A percentile compares a stretch with the other conserved stretches of the same genome.
Conservation (phyloP, 2,888 invertebrate species). For the Synanthedon andrenaeformis region DNA sequence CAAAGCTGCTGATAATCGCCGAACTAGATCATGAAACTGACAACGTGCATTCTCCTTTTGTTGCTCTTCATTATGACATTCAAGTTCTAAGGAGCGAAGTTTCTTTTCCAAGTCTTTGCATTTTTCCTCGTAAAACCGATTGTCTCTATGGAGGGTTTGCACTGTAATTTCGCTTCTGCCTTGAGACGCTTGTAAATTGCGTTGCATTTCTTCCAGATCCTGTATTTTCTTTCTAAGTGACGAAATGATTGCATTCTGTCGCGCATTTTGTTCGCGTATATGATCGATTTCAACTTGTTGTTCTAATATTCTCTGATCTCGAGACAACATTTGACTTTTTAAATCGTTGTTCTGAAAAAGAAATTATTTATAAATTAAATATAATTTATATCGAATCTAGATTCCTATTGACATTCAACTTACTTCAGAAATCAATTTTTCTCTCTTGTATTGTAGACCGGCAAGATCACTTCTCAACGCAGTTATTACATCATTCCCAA, state of each 20-base stretch:
- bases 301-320: conserved; percentile 79
- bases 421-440: conserved; percentile 82
- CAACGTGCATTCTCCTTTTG: conserved; percentile 78
- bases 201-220: conserved; percentile 83
- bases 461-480: conserved; percentile 86
- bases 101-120: conserved; percentile 82
- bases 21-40: conserved; percentile 78
- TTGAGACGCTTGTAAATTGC: conserved; percentile 72
- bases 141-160: conserved; percentile 81
- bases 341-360: conserved; percentile 74
- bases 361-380: background rate
- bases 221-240: conserved; percentile 84
- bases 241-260: conserved; percentile 83
- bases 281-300: conserved; percentile 85
- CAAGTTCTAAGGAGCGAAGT: conserved; percentile 78
- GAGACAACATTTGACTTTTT: conserved; percentile 76
- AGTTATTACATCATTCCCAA: conserved; percentile 77
- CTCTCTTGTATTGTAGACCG: conserved; percentile 85
- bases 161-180: conserved; percentile 78
- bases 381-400: background rate
- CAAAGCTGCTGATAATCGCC: conserved; percentile 78
- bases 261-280: conserved; percentile 82
- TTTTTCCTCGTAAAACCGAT: conserved; percentile 79
- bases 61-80: conserved; percentile 78
- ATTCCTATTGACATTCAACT: conserved; percentile 13